Evolutionary conservation across 2,888 invertebrate genomes (phyloP).

Genomic region (Ennomos fuscantarius): DNA sequence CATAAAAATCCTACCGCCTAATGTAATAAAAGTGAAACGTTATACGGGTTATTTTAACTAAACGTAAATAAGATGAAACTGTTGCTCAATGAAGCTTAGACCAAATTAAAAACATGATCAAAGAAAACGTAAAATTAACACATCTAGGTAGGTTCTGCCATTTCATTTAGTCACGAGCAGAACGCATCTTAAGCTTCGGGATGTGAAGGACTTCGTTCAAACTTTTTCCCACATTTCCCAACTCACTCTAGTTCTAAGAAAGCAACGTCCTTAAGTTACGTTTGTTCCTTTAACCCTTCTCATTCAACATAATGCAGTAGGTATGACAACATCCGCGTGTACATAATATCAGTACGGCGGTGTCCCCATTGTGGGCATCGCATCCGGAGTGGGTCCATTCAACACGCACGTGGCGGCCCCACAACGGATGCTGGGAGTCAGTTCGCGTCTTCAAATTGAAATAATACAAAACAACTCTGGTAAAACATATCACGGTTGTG

Average conservation of each 20-base stretch:
- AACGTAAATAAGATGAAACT: no score
- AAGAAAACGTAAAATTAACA: no score
- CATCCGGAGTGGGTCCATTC: slow-evolving; percentile 75
- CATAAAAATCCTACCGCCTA: no score
- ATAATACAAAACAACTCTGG: slow-evolving; percentile 11
- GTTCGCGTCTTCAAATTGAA: slow-evolving; percentile 29
- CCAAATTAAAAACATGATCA: no score
- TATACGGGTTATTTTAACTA: no score
- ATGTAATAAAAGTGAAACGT: no score
- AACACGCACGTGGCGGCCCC: slow-evolving; percentile 74
- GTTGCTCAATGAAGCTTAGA: no score
- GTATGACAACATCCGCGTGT: slow-evolving; percentile 41
- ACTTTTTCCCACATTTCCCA: background rate
- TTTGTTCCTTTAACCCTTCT: slow-evolving; percentile 16
- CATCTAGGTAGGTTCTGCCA: no score
- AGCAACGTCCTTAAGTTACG: slow-evolving; percentile 11
- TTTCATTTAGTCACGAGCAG: no score
- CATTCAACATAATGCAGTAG: slow-evolving; percentile 29
- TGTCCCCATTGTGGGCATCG: slow-evolving; percentile 58
- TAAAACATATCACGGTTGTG: slow-evolving; percentile 4
- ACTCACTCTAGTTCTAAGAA: slow-evolving; percentile 1
- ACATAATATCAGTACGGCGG: slow-evolving; percentile 45
- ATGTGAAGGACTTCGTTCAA: background rate
- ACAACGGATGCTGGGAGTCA: slow-evolving; percentile 61
- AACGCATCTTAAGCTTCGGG: no score